Percentiles rank a stretch among this genome's conserved stretches.
phyloP scores from a whole-genome alignment of 2,888 invertebrate genomes.

The Coenonympha arcania region DNA sequence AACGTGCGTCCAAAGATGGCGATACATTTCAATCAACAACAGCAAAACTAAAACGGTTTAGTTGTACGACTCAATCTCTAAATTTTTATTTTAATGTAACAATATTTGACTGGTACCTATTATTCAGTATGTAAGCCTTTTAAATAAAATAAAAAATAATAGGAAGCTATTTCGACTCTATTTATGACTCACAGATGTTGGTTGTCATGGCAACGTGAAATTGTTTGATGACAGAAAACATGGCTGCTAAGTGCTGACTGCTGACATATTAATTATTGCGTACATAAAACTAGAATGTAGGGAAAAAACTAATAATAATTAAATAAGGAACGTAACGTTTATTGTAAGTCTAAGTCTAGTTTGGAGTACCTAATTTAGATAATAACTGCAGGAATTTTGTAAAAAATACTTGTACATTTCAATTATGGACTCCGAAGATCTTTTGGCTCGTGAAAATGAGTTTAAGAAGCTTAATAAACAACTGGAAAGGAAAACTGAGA shows the following conservation, averaged over 20 bases:
- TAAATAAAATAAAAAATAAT: background rate
- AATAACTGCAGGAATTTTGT: too few species aligned
- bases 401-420: too few species aligned
- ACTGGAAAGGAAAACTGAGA: conserved; percentile 63
- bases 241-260: too few species aligned
- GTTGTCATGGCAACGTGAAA: conserved; percentile 47
- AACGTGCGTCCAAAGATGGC: conserved; percentile 45
- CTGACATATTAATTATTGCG: too few species aligned
- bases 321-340: too few species aligned
- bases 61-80: background rate
- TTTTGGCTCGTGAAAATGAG: conserved; percentile 63
- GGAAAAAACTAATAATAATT: too few species aligned
- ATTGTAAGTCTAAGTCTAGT: too few species aligned
- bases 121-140: background rate
- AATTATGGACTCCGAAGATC: conserved; percentile 61
- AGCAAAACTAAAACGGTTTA: conserved; percentile 24
- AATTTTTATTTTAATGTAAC: background rate
- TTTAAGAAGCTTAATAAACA: conserved; percentile 64
- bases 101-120: too few species aligned
- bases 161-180: conserved; percentile 20
- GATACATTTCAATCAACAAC: conserved; percentile 45
- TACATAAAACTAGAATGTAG: too few species aligned
- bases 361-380: too few species aligned
- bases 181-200: conserved; percentile 13
- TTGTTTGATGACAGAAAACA: conserved; percentile 5